Percentiles rank a stretch among this genome's conserved stretches.
phyloP scores from a whole-genome alignment of 2,888 invertebrate species.

The Sphinx pinastri region DNA sequence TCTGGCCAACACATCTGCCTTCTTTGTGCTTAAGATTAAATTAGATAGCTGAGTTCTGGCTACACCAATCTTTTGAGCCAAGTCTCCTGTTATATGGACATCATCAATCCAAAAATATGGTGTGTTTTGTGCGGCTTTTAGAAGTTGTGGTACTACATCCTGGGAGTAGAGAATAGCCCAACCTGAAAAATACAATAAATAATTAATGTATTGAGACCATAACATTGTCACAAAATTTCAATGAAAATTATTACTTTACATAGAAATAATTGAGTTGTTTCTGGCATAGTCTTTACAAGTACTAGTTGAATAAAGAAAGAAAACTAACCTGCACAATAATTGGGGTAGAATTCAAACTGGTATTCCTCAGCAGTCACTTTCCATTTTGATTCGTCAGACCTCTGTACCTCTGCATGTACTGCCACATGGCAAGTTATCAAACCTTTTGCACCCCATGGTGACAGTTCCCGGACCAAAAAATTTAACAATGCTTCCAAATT shows the following conservation, averaged over 20 bases:
- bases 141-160: slow-evolving; percentile 84
- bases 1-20: slow-evolving; percentile 52
- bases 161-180: slow-evolving; percentile 87
- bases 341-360: slow-evolving; percentile 85
- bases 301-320: too few species aligned
- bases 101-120: slow-evolving; percentile 94
- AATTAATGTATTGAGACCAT: too few species aligned
- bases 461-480: slow-evolving; percentile 83
- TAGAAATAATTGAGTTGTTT: too few species aligned
- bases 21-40: slow-evolving; percentile 59
- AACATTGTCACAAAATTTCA: too few species aligned
- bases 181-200: slow-evolving; percentile 47
- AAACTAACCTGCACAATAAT: slow-evolving; percentile 87
- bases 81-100: slow-evolving; percentile 89
- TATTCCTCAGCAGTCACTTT: slow-evolving; percentile 88
- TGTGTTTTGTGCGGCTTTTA: slow-evolving; percentile 83
- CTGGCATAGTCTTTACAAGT: too few species aligned
- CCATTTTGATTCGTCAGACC: slow-evolving; percentile 90
- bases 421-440: slow-evolving; percentile 86
- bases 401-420: slow-evolving; percentile 77
- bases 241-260: too few species aligned
- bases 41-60: slow-evolving; percentile 79
- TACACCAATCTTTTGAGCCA: slow-evolving; percentile 83
- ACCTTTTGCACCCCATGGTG: slow-evolving; percentile 84
- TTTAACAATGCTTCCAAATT: slow-evolving; percentile 86